phyloP scores from a whole-genome alignment of 2,888 invertebrate species.

The Phasia obesa region DNA sequence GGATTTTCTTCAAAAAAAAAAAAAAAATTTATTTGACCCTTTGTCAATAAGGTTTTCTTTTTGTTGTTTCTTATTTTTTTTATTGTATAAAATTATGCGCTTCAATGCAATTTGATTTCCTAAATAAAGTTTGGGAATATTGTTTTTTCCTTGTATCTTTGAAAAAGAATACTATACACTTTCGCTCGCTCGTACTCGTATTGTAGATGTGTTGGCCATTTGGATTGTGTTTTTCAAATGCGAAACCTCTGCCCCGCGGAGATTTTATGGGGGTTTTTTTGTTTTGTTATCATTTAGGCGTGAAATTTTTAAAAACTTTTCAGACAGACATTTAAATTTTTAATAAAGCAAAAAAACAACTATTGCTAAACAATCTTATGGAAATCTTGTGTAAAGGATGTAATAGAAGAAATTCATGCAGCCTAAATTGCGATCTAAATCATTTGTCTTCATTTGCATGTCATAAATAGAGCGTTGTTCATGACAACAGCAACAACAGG shows the following conservation, averaged over 20 bases:
- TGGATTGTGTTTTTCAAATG: slow-evolving; percentile 11
- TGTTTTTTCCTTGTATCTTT: not conserved
- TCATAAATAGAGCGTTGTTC: slow-evolving; percentile 65
- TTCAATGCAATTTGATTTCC: slow-evolving; percentile 61
- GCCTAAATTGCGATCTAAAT: slow-evolving; percentile 66
- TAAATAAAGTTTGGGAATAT: slow-evolving; percentile 38
- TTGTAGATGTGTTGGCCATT: slow-evolving; percentile 41
- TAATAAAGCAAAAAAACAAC: slow-evolving; percentile 17
- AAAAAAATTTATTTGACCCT: slow-evolving; percentile 38
- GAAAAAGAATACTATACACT: not conserved
- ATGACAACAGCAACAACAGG: slow-evolving; percentile 10
- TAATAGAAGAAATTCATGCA: slow-evolving; percentile 32
- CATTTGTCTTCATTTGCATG: slow-evolving; percentile 72
- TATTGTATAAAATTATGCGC: slow-evolving; percentile 56
- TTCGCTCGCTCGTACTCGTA: too few species aligned
- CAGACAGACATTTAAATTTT: slow-evolving; percentile 4
- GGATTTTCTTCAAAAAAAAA: slow-evolving; percentile 34
- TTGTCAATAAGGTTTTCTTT: slow-evolving; percentile 41
- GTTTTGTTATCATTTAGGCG: slow-evolving; percentile 60
- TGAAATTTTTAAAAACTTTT: slow-evolving; percentile 61
- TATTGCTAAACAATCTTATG: slow-evolving; percentile 35
- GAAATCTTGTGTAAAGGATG: slow-evolving; percentile 21
- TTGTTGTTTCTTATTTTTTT: not conserved
- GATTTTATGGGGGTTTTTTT: slow-evolving; percentile 45
- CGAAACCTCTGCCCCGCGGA: slow-evolving; percentile 52